Conservation (phyloP, 2,113 vertebrate species). For the Patagioenas fasciata region DNA sequence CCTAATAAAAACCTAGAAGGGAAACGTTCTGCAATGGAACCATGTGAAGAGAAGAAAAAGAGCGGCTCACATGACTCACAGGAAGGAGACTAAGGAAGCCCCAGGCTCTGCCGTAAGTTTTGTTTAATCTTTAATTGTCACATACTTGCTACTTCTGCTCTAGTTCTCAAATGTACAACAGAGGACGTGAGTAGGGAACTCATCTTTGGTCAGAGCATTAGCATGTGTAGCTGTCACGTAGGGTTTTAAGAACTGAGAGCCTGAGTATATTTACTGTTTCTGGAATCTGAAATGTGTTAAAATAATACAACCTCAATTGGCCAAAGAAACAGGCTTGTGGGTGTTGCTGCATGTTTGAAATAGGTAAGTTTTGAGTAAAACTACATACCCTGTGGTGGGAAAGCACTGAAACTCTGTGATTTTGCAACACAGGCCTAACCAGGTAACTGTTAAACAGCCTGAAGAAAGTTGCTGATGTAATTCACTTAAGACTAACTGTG, state of each 20-base stretch:
- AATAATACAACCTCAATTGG: background rate
- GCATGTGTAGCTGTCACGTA: background rate
- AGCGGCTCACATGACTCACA: background rate
- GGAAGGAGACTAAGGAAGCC: background rate
- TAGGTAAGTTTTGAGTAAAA: background rate
- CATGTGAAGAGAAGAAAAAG: background rate
- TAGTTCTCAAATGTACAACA: background rate
- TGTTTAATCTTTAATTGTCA: background rate
- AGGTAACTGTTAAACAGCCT: background rate
- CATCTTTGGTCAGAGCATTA: background rate
- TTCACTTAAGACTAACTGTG: accelerated
- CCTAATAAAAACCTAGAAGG: background rate
- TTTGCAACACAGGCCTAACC: too few relatives aligned
- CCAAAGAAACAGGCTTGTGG: background rate
- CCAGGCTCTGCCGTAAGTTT: background rate
- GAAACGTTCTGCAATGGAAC: background rate
- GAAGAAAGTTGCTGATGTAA: background rate
- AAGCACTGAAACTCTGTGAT: background rate
- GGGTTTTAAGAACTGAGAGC: background rate
- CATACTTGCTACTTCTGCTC: background rate
- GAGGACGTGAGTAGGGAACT: background rate
- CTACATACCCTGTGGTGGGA: too few relatives aligned
- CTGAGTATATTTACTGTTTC: accelerated
- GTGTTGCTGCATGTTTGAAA: background rate
- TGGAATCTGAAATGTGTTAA: background rate